Base-by-base conservation (phyloP, 2,797 vertebrate genomes). In the Silurus aristotelis region DNA sequence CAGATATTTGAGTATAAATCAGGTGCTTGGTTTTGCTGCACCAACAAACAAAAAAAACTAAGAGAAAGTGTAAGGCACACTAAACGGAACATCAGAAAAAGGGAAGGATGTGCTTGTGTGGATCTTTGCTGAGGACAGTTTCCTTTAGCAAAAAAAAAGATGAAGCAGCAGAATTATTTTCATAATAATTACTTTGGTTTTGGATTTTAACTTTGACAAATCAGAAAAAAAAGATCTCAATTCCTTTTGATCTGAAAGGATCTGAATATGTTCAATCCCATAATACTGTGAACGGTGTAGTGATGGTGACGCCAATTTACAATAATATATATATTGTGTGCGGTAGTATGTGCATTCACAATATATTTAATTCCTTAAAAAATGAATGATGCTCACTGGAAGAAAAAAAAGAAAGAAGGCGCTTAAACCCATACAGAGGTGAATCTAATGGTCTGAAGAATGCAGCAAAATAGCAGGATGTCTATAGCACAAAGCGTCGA, bases 1-100 rank as follows among this genome's bases (percentile, higher is more conserved):
- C 56, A 48, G 83, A 19, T 67, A 84, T 60, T 12, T 70, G 52
- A 66, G 56, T 31, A 46, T 52, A 56, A 77, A 78, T 70, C 55
- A 81, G 27, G 10, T 19, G 52, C 72, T 46, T 25, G n/a, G 52
- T 61, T 20, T 1, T 25, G 55, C 15, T 55, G 27, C 48, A 66
- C 14, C 2, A 38, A 38, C 38, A 31, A 31, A 38, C n/a, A 38
- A 72, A 43, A 15, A 84, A 72, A 38, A n/a, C 46, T 55, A 22
- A 15, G 61, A 82, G 17, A 43, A 22, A 52, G 66, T 12, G 48
- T n/a, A 19, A 25, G 12, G 67, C 17, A 75, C 2, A 19, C 20
- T 22, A 75, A 22, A 46, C 5, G 13, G 55, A 46, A 58, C 1
- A 2, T 5, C 15, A n/a, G 25, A n/a, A 20, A 5, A 27, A 27